Evolutionary conservation across 2,113 vertebrate genomes (phyloP).

Genomic region (Meriones unguiculatus): DNA sequence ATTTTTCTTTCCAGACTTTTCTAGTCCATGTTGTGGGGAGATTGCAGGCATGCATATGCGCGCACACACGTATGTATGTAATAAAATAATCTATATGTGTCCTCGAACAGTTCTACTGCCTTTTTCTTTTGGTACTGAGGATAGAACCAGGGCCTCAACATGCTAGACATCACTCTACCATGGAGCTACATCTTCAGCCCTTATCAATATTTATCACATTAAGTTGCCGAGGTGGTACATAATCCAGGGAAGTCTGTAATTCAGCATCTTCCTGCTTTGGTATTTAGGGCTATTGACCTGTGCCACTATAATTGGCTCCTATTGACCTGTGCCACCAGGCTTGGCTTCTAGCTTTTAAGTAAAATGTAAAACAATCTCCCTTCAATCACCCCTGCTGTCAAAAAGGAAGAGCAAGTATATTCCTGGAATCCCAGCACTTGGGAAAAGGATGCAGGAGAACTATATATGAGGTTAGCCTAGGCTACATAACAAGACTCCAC

Average conservation of each 20-base stretch:
- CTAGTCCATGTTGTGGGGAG: not conserved
- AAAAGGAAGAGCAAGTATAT: conserved; percentile 52
- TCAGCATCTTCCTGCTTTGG: not conserved
- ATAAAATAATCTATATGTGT: not conserved
- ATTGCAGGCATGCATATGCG: not conserved
- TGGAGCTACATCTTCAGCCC: not conserved
- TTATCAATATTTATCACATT: not conserved
- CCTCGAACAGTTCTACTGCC: not conserved
- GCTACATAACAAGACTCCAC: not conserved
- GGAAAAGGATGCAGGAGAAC: not conserved
- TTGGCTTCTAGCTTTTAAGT: not conserved
- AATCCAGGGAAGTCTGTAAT: not conserved
- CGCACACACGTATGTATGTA: not conserved
- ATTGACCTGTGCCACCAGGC: not conserved
- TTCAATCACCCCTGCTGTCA: conserved; percentile 44
- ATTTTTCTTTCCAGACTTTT: conserved; percentile 48
- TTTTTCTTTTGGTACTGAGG: not conserved
- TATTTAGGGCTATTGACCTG: not conserved
- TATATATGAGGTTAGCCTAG: not conserved
- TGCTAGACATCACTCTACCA: not conserved
- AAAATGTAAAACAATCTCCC: not conserved
- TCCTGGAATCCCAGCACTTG: not conserved
- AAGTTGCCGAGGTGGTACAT: not conserved
- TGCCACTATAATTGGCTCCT: not conserved
- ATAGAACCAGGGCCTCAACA: not conserved